Base-by-base conservation (phyloP, 2,113 vertebrate species). In the Campylomormyrus tamandua region DNA sequence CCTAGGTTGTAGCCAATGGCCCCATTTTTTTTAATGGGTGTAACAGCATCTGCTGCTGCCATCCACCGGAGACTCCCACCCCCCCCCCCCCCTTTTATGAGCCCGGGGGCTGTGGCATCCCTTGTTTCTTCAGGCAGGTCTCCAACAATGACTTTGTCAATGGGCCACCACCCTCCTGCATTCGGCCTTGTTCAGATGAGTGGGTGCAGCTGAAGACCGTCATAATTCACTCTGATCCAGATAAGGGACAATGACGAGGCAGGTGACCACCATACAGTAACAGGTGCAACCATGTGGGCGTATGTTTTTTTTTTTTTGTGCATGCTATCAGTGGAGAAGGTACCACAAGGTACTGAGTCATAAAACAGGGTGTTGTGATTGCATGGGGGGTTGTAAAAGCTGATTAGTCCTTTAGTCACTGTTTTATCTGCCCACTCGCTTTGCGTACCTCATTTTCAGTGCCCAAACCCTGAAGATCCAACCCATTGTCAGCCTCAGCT, bases 341-440 rank as follows among this genome's bases (percentile, higher is more conserved):
- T 62, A 66, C 21, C 87, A 70, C 89, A 52, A 90, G 89, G 86
- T 31, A 91, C 89, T 31, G 90, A 42, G 56, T 87, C 46, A 42
- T 80, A 87, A 42, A 89, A 27, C 52, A 27, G 58, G 45, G 48
- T 31, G 46, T 87, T 39, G 66, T 1, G 48, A 74, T 86, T 87
- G 52, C 52, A 9, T 56, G 53, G 87, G n/a, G 10, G 48, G 70
- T 31, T 45, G 45, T 87, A 91, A 89, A 87, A 77, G 21, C 15
- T n/a, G 11, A 80, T 58, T 56, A 58, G 46, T n/a, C n/a, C 10
- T 56, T 74, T 17, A 62, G 85, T 83, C 31, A 83, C 19, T 83
- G 74, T 80, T 17, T 42, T 24, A 42, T 45, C 77, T 24, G 1
- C 19, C 15, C 15, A 21, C 42, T 83, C 39, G 7, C 19, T 0